A percentile compares a stretch with the other conserved stretches of the same genome.
Evolutionary conservation across 2,888 invertebrate genomes (phyloP).

Genomic region (Scelioninae gen. 1): DNA sequence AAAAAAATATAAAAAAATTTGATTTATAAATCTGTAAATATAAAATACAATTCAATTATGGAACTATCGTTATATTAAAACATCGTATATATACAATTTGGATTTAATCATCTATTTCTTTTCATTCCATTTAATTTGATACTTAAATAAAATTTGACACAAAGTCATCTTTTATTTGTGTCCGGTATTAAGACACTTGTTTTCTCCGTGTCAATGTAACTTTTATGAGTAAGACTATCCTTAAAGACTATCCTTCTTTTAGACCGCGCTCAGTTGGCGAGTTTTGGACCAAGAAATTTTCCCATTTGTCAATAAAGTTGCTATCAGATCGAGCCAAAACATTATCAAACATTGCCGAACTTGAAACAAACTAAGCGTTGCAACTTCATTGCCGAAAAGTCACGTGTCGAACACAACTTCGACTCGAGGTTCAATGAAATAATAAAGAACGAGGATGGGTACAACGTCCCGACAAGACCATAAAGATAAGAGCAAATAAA

Average conservation of each 20-base stretch:
- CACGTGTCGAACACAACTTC: constrained; percentile 48
- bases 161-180: too few species aligned
- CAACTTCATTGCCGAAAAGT: too few species aligned
- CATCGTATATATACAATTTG: too few species aligned
- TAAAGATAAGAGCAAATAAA: constrained; percentile 40
- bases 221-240: constrained; percentile 27
- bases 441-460: constrained; percentile 38
- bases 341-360: constrained; percentile 58
- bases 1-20: too few species aligned
- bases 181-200: constrained; percentile 4
- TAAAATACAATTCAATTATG: too few species aligned
- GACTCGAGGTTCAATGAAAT: constrained; percentile 26
- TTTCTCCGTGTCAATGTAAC: constrained; percentile 20
- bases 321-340: constrained; percentile 56
- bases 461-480: constrained; percentile 7
- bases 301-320: constrained; percentile 57
- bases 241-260: neutral
- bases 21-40: too few species aligned
- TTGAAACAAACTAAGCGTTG: constrained; percentile 48
- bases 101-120: too few species aligned
- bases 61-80: too few species aligned
- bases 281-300: constrained; percentile 43
- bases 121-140: too few species aligned
- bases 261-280: constrained; percentile 6
- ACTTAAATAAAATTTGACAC: too few species aligned